phyloP scores from a whole-genome alignment of 23 tunicate genomes.

The Halocynthia roretzi region DNA sequence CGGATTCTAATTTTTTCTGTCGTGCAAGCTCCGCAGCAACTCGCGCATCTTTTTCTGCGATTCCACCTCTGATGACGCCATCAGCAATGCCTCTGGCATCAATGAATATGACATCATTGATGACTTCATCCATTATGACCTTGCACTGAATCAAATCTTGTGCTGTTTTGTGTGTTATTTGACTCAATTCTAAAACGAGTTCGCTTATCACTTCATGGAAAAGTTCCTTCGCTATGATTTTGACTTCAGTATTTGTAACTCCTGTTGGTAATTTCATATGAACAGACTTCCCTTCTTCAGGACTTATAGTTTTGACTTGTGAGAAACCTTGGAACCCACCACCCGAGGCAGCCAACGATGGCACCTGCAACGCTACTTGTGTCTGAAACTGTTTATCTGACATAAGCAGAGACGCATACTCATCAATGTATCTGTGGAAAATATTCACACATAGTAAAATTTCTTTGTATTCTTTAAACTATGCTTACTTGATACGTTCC shows the following conservation, averaged over 20 bases:
- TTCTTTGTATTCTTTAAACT: too few species aligned
- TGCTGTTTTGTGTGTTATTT: constrained; percentile 1
- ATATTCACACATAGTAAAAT: background rate
- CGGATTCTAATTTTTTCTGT: constrained; percentile 23
- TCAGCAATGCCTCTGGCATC: constrained; percentile 14
- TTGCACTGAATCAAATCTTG: background rate
- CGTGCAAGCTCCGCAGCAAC: background rate
- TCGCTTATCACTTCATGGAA: constrained; percentile 57
- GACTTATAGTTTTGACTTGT: background rate
- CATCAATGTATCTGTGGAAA: constrained; percentile 50
- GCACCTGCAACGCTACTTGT: background rate
- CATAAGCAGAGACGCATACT: constrained; percentile 24
- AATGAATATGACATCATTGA: background rate
- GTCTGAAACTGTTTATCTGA: constrained; percentile 1
- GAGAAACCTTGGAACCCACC: background rate
- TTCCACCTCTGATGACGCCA: background rate
- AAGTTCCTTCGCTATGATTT: constrained; percentile 37
- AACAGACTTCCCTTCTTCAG: background rate
- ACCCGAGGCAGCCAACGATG: background rate
- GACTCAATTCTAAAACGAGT: constrained; percentile 10
- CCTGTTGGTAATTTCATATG: constrained; percentile 2
- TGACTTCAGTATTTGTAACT: constrained; percentile 16
- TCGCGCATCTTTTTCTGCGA: background rate
- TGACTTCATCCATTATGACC: constrained; percentile 9
- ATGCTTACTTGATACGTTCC: too few species aligned